These are phyloP conservation scores for Macquaria ambigua DNA, from an alignment of 2,113 vertebrate genomes.

Conservation along the genomic window DNA sequence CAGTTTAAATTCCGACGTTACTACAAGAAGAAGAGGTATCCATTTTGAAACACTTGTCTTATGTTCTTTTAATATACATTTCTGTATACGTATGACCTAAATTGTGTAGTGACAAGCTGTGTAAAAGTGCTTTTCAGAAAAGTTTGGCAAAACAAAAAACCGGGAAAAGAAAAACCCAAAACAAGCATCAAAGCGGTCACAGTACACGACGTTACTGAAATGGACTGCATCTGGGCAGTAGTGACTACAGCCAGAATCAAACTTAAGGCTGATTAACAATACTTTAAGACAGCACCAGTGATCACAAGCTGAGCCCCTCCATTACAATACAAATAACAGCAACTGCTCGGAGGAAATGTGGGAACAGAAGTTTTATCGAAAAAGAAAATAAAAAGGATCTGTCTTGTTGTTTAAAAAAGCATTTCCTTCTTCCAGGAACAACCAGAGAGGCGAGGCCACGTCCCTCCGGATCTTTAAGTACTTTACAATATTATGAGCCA, in stretches of 20 bases:
- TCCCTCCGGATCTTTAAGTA: slow-evolving; percentile 68
- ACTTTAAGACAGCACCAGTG: slow-evolving; percentile 78
- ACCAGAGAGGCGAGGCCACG: slow-evolving; percentile 51
- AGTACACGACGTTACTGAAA: slow-evolving; percentile 74
- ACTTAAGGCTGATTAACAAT: slow-evolving; percentile 76
- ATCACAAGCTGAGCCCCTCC: slow-evolving; percentile 71
- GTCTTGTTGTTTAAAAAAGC: slow-evolving; percentile 54
- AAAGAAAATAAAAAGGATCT: slow-evolving; percentile 53
- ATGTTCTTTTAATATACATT: slow-evolving; percentile 73
- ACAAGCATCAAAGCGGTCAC: slow-evolving; percentile 60
- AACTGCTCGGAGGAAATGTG: slow-evolving; percentile 59
- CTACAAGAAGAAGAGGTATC: slow-evolving; percentile 82
- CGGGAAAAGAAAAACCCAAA: not conserved
- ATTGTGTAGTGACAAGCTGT: slow-evolving; percentile 69
- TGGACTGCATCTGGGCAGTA: slow-evolving; percentile 69
- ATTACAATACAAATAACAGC: slow-evolving; percentile 56
- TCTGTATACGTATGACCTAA: slow-evolving; percentile 71
- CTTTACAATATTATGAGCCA: slow-evolving; percentile 81
- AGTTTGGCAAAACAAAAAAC: slow-evolving; percentile 68
- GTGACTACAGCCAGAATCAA: slow-evolving; percentile 60
- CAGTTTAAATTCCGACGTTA: slow-evolving; percentile 76
- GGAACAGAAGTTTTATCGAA: slow-evolving; percentile 19
- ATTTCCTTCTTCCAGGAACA: slow-evolving; percentile 64
- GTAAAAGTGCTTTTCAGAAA: slow-evolving; percentile 83
- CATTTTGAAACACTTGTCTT: slow-evolving; percentile 79